Evolutionary conservation across 2,797 vertebrate species (phyloP), one percentile per base, ranked within the genome.

Genomic region (Sebastes trivittatus): DNA sequence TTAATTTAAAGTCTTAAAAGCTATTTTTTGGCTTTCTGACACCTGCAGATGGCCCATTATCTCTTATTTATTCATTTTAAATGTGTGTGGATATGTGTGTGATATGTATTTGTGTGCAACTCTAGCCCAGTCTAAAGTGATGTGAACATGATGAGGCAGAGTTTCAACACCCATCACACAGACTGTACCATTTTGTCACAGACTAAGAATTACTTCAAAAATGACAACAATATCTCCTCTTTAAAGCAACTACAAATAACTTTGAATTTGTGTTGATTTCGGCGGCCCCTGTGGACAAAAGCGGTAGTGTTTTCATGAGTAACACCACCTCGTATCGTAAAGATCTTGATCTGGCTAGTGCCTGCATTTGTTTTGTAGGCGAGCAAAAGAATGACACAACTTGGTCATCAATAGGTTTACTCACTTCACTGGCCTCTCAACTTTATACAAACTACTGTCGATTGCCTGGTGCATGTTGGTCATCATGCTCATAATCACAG

Each of bases 1-100:
- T 88, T 84, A 6, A 79, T 80, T 70, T 42, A 77, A 83, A 77
- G 65, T 78, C 56, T 74, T 77, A 29, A 80, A 75, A 52, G 59
- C 58, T 61, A 2, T 58, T 27, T 23, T 60, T 64, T 61, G 62
- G 5, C 16, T 75, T 77, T 30, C 46, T 65, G 65, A 76, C 54
- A 77, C 80, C 64, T 82, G 66, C 66, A 74, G 69, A 69, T 61
- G 64, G 27, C 23, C 36, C 8, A 4, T 23, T 27, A 5, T 73
- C 46, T 29, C 1, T 30, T 27, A 20, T 54, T 54, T 42, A 7
- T 42, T 74, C 2, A 62, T 49, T 66, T 36, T 16, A 46, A 62
- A 52, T 49, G 7, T 52, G 23, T 32, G 5, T 60, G 16, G 58
- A 49, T 59, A 42, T 76, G 20, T 49, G n/a, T 66, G 22, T 66